A percentile compares a stretch with the other conserved stretches of the same genome.
Evolutionary conservation across 2,888 invertebrate genomes (phyloP).

Genomic region (Entomobrya multifasciata): DNA sequence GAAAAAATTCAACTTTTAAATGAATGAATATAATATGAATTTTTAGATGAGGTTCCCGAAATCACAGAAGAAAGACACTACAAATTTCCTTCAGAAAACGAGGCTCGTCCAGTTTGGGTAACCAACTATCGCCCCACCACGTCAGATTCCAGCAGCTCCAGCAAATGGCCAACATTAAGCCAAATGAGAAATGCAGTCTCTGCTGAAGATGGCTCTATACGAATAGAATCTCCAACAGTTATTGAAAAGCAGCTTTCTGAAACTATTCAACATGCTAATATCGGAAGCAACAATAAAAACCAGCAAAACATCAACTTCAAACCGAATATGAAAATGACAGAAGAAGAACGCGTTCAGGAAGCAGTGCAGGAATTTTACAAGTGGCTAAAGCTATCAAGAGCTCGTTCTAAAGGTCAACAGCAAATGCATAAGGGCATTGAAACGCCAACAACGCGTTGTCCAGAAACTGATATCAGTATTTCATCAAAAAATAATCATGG

Average conservation of each 20-base stretch:
- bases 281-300: not conserved
- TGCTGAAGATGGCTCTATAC: conserved; percentile 56
- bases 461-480: not conserved
- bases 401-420: not conserved
- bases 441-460: not conserved
- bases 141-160: conserved; percentile 16
- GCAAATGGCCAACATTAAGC: not conserved
- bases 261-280: not conserved
- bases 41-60: conserved; percentile 28
- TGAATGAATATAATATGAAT: too few relatives aligned
- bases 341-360: conserved; percentile 24
- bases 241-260: not conserved
- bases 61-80: not conserved
- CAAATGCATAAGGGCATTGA: not conserved
- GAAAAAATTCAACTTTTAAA: too few relatives aligned
- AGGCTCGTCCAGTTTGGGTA: conserved; percentile 19
- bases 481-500: not conserved
- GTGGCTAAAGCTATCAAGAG: conserved; percentile 28
- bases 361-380: conserved; percentile 52
- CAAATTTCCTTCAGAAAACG: not conserved
- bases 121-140: conserved; percentile 48
- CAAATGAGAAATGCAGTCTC: not conserved
- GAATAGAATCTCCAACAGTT: not conserved
- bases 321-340: conserved; percentile 8
- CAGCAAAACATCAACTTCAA: too few relatives aligned